phyloP scores from a whole-genome alignment of 1,140 invertebrate species.

The Pinna nobilis region DNA sequence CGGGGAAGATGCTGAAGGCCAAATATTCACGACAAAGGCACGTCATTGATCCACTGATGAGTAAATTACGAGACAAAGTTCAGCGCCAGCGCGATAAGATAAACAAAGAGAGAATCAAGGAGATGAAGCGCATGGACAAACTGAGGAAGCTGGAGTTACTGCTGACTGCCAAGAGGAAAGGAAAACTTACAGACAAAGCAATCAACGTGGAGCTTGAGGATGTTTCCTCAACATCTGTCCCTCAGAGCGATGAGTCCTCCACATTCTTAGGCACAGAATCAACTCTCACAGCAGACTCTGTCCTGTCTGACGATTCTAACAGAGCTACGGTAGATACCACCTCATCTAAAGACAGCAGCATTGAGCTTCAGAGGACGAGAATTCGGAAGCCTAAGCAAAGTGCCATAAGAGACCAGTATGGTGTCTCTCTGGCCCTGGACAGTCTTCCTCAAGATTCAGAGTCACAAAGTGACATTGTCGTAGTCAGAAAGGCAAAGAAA shows the following conservation, averaged over 20 bases:
- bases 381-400: conserved; percentile 8
- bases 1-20: conserved; percentile 67
- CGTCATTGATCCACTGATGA: conserved; percentile 73
- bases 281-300: conserved; percentile 31
- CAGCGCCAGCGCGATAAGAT: conserved; percentile 56
- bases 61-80: conserved; percentile 62
- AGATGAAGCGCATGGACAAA: conserved; percentile 62
- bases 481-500: conserved; percentile 28
- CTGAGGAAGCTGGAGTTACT: conserved; percentile 65
- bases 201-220: conserved; percentile 55
- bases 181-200: conserved; percentile 55
- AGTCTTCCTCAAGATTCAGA: conserved; percentile 34
- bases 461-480: conserved; percentile 26
- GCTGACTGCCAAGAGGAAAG: conserved; percentile 58
- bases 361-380: conserved; percentile 47
- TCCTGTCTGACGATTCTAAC: conserved; percentile 36
- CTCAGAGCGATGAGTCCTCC: conserved; percentile 42
- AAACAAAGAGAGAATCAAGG: conserved; percentile 55
- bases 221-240: conserved; percentile 58
- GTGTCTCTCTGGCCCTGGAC: background rate
- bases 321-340: conserved; percentile 40
- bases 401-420: conserved; percentile 10
- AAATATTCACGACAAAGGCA: conserved; percentile 60
- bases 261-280: conserved; percentile 38
- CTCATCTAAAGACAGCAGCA: conserved; percentile 61